Base-by-base conservation (phyloP, 2,113 vertebrate species). In the Callopanchax toddi region DNA sequence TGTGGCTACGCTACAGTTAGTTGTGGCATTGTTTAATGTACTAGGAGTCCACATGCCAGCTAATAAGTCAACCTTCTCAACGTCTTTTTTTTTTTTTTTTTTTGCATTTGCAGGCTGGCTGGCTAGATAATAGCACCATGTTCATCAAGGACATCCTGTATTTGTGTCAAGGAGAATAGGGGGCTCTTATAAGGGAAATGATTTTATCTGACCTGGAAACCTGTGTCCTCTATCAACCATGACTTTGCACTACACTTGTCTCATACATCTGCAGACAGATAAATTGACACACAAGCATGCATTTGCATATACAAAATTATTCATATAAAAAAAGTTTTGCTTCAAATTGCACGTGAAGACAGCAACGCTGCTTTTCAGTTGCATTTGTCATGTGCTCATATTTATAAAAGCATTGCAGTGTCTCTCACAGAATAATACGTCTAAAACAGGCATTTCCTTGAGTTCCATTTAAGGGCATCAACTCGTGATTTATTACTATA, bases 121-220 rank as follows among this genome's bases (percentile, higher is more conserved):
- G 91, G 89, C 91, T 94, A 95, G 92, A 94, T 93, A 94, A 94
- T 94, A 93, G 93, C 86, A 89, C 83, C 89, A 76, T 93, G 93
- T 94, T 92, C 86, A 93, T 94, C 96, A 95, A 95, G 92, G 93
- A 92, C 94, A 96, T 99, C 97, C 97, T 97, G 96, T 94, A 89
- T 99, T 98, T 98, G 96, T 99, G 92, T 94, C 89, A 86, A 89
- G 88, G 88, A 96, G 94, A 96, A 96, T 95, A 90, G 93, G 71
- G 88, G 86, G 89, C 91, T 94, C 92, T 93, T 88, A 83, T 89
- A 87, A 85, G 90, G 91, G 91, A 91, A 89, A 83, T 74, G 11
- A 84, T 89, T 90, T 92, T 91, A 92, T 93, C 92, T 91, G 86
- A 89, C 83, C 84, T 90, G 87, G 77, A 88, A 91, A 93, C 92